Conservation (phyloP, 2,113 vertebrate genomes). For the Axis porcinus region DNA sequence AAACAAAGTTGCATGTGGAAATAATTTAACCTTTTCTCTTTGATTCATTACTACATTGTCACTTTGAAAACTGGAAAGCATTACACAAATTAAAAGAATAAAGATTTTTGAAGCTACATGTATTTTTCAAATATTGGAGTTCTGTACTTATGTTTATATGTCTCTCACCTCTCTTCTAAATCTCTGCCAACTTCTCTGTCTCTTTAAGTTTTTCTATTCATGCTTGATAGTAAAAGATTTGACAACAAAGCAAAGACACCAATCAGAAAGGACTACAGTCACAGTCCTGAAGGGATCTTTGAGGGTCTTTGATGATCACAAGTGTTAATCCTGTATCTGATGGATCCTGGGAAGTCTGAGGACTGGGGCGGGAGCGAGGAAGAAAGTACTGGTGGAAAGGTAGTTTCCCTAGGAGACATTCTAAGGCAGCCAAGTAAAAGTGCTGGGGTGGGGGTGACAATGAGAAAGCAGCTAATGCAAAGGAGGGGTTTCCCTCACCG, state of each 20-base stretch:
- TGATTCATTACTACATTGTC: neutral
- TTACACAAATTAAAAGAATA: neutral
- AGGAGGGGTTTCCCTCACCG: neutral
- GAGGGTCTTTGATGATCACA: neutral
- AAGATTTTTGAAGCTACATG: neutral
- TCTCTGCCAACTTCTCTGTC: neutral
- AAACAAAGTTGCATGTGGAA: neutral
- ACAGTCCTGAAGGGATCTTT: neutral
- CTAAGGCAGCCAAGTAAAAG: neutral
- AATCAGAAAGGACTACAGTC: neutral
- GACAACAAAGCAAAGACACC: neutral
- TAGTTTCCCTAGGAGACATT: neutral
- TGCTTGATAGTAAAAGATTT: neutral
- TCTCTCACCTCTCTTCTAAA: neutral
- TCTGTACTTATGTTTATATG: neutral
- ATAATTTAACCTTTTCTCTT: neutral
- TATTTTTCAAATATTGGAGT: neutral
- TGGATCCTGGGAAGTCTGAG: neutral
- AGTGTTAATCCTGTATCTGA: neutral
- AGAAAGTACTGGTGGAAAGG: neutral
- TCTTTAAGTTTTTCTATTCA: neutral
- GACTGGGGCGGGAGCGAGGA: fast-evolving
- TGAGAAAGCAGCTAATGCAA: neutral
- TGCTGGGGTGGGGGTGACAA: too few relatives aligned
- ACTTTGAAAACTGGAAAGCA: neutral